These are phyloP conservation scores for Neosilurus hyrtlii DNA, from an alignment of 2,797 vertebrate species.

Conservation along the genomic window DNA sequence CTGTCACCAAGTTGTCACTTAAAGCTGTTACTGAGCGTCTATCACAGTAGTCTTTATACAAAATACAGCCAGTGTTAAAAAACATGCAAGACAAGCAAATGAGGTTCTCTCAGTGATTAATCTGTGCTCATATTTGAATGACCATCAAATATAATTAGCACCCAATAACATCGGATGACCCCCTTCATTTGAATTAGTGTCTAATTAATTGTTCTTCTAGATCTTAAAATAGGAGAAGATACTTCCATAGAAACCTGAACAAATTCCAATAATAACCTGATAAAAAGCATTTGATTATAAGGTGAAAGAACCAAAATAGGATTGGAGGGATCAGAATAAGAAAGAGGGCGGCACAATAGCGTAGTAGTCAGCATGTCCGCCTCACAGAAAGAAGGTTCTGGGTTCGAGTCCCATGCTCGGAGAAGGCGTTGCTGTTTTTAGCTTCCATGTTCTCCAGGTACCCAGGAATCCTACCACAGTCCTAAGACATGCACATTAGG, in stretches of 20 bases:
- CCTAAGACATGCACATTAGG: too few relatives aligned
- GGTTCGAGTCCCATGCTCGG: too few relatives aligned
- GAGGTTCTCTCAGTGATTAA: neutral
- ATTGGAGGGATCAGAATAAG: neutral
- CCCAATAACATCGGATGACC: conserved; percentile 6
- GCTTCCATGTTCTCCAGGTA: too few relatives aligned
- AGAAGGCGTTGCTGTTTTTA: too few relatives aligned
- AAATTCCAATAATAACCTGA: neutral
- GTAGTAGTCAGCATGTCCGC: too few relatives aligned
- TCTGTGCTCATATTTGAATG: neutral
- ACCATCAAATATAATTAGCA: conserved; percentile 40
- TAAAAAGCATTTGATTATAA: conserved; percentile 31
- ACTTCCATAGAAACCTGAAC: conserved; percentile 34
- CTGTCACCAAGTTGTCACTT: neutral
- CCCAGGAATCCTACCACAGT: too few relatives aligned
- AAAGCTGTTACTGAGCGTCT: neutral
- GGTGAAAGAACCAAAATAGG: neutral
- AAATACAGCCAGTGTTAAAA: conserved; percentile 1
- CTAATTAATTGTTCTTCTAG: conserved; percentile 12
- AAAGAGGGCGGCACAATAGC: too few relatives aligned
- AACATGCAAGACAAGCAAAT: neutral
- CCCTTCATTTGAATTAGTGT: conserved; percentile 32
- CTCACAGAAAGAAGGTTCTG: too few relatives aligned
- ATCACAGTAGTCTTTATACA: neutral
- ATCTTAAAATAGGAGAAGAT: neutral